These are phyloP conservation scores for Calephelis virginiensis DNA, from an alignment of 1,140 invertebrate genomes.

Conservation along the genomic window DNA sequence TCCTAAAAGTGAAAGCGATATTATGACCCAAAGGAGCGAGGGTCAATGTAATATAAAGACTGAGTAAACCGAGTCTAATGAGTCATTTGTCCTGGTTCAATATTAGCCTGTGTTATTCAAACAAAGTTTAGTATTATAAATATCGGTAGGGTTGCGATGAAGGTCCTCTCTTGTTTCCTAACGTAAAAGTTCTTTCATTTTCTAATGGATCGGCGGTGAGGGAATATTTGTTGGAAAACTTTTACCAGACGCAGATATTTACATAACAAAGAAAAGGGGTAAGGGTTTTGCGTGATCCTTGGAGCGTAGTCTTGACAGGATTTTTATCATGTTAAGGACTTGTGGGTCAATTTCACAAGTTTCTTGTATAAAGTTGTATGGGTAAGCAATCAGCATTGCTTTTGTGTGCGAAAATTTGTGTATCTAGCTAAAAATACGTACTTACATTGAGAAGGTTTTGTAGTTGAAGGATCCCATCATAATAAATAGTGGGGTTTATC, in stretches of 20 bases:
- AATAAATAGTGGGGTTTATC: neutral
- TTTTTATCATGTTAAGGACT: constrained; percentile 52
- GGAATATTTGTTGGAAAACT: constrained; percentile 55
- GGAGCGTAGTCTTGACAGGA: constrained; percentile 54
- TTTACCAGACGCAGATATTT: constrained; percentile 53
- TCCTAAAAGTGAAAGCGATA: neutral
- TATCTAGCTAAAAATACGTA: constrained; percentile 4
- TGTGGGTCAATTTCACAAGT: constrained; percentile 52
- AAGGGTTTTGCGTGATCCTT: constrained; percentile 48
- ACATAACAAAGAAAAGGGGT: constrained; percentile 63
- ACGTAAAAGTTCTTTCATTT: constrained; percentile 58
- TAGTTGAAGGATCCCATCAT: neutral
- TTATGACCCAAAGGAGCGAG: neutral
- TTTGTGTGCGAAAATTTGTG: constrained; percentile 4
- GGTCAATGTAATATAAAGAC: neutral
- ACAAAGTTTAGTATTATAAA: constrained; percentile 35
- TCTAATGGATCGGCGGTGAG: constrained; percentile 56
- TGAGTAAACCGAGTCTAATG: constrained; percentile 28
- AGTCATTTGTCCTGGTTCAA: constrained; percentile 60
- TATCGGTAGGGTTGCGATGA: constrained; percentile 29
- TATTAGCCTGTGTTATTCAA: constrained; percentile 39
- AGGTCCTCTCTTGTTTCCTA: constrained; percentile 41
- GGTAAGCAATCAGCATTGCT: constrained; percentile 28
- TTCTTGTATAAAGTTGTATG: constrained; percentile 40
- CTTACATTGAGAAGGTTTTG: neutral